Evolutionary conservation across 2,888 invertebrate species (phyloP).

Genomic region (Drosophila demipolita): DNA sequence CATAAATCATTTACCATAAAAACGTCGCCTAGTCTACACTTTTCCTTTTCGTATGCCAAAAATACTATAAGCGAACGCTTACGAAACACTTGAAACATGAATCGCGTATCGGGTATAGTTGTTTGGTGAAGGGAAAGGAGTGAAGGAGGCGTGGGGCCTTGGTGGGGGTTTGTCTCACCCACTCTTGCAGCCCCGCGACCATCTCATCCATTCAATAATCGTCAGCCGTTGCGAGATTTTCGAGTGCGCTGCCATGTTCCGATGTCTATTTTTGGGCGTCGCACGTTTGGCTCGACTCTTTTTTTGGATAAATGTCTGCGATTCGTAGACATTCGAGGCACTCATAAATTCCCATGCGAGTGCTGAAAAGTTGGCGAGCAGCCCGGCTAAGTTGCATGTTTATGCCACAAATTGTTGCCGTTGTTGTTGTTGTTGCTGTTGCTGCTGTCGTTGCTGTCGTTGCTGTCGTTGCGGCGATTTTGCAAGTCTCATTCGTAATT

Average conservation of each 20-base stretch:
- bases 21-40: constrained; percentile 78
- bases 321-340: constrained; percentile 50
- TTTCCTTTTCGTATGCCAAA: constrained; percentile 77
- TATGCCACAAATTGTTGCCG: constrained; percentile 55
- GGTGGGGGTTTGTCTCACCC: not conserved
- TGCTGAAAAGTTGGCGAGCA: constrained; percentile 64
- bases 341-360: constrained; percentile 78
- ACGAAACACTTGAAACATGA: constrained; percentile 75
- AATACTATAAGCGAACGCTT: constrained; percentile 72
- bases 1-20: constrained; percentile 79
- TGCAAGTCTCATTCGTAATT: constrained; percentile 73
- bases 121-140: not conserved
- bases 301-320: constrained; percentile 73
- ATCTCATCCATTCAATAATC: constrained; percentile 71
- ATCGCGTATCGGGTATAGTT: constrained; percentile 42
- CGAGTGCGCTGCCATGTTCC: constrained; percentile 65
- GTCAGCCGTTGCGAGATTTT: constrained; percentile 66
- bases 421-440: constrained; percentile 1
- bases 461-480: constrained; percentile 53
- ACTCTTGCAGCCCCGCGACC: constrained; percentile 7
- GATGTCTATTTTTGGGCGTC: constrained; percentile 77
- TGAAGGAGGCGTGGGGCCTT: not conserved
- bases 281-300: constrained; percentile 76
- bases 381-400: constrained; percentile 36
- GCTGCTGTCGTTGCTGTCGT: not conserved